A percentile compares a stretch with the other conserved stretches of the same genome.
Conservation (phyloP, 2,888 invertebrate genomes). For the Lasioglossum zephyrum region DNA sequence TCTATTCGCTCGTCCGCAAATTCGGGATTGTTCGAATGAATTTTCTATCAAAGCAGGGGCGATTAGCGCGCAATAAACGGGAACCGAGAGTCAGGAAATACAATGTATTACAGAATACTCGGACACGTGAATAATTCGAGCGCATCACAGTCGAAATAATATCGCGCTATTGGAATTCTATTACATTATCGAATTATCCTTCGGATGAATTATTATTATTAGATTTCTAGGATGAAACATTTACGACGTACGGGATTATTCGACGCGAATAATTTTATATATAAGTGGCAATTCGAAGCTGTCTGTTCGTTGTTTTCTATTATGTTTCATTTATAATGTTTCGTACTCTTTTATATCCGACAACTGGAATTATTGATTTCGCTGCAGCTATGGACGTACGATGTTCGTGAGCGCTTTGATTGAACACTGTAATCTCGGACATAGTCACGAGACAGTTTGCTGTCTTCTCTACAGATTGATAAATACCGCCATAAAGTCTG, state of each 20-base stretch:
- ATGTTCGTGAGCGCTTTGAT: not conserved
- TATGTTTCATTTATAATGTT: not conserved
- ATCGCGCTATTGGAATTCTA: constrained; percentile 32
- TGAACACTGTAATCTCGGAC: constrained; percentile 1
- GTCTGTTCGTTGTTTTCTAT: not conserved
- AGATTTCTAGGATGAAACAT: not conserved
- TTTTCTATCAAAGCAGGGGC: not conserved
- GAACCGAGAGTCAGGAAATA: constrained; percentile 8
- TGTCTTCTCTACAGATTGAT: not conserved
- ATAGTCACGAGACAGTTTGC: not conserved
- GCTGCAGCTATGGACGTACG: not conserved
- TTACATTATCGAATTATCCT: constrained; percentile 12
- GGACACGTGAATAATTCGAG: constrained; percentile 23
- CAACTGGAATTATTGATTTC: not conserved
- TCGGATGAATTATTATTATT: not conserved
- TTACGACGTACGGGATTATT: not conserved
- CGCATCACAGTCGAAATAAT: constrained; percentile 1
- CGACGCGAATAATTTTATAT: not conserved
- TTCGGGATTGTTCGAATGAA: not conserved
- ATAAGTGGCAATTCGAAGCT: not conserved
- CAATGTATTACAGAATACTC: constrained; percentile 20
- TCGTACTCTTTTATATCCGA: not conserved
- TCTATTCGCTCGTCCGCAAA: not conserved
- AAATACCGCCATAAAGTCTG: not conserved
- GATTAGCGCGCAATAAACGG: constrained; percentile 2